phyloP scores from a whole-genome alignment of 2,797 vertebrate genomes.

The Enteromius fasciolatus region DNA sequence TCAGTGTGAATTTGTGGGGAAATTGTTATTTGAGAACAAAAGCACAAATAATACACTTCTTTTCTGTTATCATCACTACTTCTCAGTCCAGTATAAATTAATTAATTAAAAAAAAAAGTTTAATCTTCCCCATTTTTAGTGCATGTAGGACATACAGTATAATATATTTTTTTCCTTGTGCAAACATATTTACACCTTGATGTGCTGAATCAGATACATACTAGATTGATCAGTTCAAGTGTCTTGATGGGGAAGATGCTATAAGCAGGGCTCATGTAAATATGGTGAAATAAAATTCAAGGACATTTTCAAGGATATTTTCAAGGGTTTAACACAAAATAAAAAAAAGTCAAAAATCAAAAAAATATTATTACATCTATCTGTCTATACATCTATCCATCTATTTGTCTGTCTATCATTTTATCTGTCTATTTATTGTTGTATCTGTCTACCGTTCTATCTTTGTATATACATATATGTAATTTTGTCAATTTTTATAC shows the following conservation, averaged over 20 bases:
- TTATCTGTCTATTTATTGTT: not conserved
- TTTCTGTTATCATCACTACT: conserved; percentile 6
- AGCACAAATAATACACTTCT: not conserved
- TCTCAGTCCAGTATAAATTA: not conserved
- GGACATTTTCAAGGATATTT: conserved; percentile 8
- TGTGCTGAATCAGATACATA: not conserved
- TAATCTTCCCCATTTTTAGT: not conserved
- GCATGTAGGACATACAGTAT: not conserved
- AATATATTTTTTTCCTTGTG: not conserved
- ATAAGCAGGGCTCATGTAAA: conserved; percentile 7
- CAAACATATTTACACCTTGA: conserved; percentile 3
- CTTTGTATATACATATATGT: too few relatives aligned
- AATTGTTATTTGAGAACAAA: conserved; percentile 33
- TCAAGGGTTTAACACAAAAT: not conserved
- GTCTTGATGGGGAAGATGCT: conserved; percentile 6
- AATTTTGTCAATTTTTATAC: not conserved
- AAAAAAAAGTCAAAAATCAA: conserved; percentile 9
- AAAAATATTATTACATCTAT: conserved; percentile 8
- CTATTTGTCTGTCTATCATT: not conserved
- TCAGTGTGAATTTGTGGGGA: conserved; percentile 4
- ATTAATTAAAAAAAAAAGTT: not conserved
- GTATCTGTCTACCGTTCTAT: too few relatives aligned
- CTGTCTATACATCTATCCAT: not conserved
- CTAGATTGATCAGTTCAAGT: conserved; percentile 24
- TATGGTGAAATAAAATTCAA: conserved; percentile 23